Percentiles rank a stretch among this genome's conserved stretches.
Conservation (phyloP, 2,888 invertebrate genomes). For the Phragmatobia fuliginosa region DNA sequence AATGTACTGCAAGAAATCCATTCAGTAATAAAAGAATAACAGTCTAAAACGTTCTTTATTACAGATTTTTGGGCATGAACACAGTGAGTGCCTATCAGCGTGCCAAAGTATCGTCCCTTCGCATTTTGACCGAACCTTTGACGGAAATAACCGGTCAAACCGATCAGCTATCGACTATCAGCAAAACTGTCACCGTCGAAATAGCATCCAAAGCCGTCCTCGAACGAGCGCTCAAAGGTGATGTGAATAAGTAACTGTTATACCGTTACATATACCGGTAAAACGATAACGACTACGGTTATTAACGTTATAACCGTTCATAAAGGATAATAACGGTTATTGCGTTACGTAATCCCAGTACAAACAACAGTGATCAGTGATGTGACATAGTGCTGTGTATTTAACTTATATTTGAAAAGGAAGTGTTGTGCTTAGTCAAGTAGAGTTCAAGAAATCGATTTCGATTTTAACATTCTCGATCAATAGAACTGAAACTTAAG, state of each 20-base stretch:
- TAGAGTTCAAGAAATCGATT: background rate
- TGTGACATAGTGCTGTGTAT: constrained; percentile 47
- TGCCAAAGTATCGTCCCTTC: constrained; percentile 95
- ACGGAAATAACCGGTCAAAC: constrained; percentile 46
- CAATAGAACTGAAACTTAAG: constrained; percentile 2
- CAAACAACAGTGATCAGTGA: constrained; percentile 53
- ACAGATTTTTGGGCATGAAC: constrained; percentile 94
- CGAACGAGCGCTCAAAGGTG: constrained; percentile 77
- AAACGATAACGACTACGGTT: constrained; percentile 15
- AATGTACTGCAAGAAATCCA: too few species aligned
- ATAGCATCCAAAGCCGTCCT: constrained; percentile 78
- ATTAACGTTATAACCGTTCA: constrained; percentile 18
- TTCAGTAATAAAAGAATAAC: too few species aligned
- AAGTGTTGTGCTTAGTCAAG: constrained; percentile 20
- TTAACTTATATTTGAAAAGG: constrained; percentile 32
- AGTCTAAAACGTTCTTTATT: background rate
- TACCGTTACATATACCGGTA: background rate
- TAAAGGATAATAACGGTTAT: constrained; percentile 24
- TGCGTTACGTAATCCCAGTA: constrained; percentile 36
- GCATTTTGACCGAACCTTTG: constrained; percentile 85
- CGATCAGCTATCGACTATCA: constrained; percentile 77
- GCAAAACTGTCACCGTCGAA: constrained; percentile 82
- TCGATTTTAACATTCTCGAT: background rate
- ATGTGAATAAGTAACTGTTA: constrained; percentile 58
- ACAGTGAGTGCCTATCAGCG: constrained; percentile 96